phyloP scores from a whole-genome alignment of 2,113 vertebrate species.

The Xenopus laevis region DNA sequence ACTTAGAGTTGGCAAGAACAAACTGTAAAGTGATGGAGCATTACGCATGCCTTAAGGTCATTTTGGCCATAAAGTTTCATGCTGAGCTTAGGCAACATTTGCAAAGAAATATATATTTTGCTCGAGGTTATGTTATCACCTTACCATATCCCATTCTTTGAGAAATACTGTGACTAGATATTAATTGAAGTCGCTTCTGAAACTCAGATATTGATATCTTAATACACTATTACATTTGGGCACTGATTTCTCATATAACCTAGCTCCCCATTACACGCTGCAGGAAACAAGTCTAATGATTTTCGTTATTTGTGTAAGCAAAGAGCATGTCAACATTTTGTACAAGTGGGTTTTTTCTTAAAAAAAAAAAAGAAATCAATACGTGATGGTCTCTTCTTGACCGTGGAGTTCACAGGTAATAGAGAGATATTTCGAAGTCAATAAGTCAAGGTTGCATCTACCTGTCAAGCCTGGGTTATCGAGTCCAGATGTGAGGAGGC shows the following conservation, averaged over 20 bases:
- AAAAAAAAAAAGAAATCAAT: not conserved
- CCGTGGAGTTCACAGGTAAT: not conserved
- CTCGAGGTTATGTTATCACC: not conserved
- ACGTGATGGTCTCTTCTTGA: not conserved
- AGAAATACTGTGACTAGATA: not conserved
- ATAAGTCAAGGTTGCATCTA: not conserved
- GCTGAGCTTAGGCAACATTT: no score
- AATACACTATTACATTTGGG: not conserved
- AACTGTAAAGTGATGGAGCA: no score
- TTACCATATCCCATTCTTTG: not conserved
- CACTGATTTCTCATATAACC: not conserved
- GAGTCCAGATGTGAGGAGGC: no score
- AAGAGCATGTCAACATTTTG: not conserved
- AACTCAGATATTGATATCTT: slow-evolving; percentile 19
- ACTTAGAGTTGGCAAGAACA: no score
- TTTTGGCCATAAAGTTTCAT: no score
- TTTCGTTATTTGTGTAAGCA: slow-evolving; percentile 5
- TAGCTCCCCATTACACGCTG: not conserved
- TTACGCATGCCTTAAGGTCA: no score
- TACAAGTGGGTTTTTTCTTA: slow-evolving; percentile 5
- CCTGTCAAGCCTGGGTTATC: no score
- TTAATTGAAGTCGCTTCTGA: not conserved
- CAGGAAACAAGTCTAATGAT: not conserved
- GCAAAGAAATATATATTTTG: not conserved
- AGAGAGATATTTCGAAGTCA: not conserved